Conservation (phyloP, 2,797 vertebrate genomes). For the Gephyroberyx darwinii region DNA sequence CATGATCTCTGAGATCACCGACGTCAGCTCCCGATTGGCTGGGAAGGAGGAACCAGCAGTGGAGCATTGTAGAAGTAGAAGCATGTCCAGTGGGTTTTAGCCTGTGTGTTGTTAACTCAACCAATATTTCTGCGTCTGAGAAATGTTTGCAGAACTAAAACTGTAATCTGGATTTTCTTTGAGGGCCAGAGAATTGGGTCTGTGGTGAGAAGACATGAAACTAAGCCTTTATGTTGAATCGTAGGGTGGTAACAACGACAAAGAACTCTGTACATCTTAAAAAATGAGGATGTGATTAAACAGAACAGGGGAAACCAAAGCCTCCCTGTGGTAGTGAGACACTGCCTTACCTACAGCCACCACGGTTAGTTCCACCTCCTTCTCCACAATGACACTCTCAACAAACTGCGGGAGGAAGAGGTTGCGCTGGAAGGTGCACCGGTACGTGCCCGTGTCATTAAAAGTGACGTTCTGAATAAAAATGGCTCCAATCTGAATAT, state of each 20-base stretch:
- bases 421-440: conserved; percentile 85
- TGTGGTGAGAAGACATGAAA: no score
- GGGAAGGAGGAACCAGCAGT: conserved; percentile 16
- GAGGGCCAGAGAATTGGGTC: no score
- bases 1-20: conserved; percentile 89
- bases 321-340: not conserved
- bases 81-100: not conserved
- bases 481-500: conserved; percentile 87
- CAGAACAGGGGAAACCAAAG: no score
- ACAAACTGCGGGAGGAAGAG: conserved; percentile 73
- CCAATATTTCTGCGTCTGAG: no score
- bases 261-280: no score
- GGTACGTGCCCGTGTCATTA: conserved; percentile 86
- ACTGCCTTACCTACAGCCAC: conserved; percentile 81
- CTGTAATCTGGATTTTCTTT: no score
- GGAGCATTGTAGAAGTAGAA: not conserved
- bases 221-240: no score
- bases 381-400: conserved; percentile 78
- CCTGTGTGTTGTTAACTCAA: no score
- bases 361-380: conserved; percentile 85
- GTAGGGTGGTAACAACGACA: no score
- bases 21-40: conserved; percentile 86
- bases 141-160: no score
- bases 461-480: conserved; percentile 84
- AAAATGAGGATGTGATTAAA: no score